A percentile compares a stretch with the other conserved stretches of the same genome.
phyloP scores from a whole-genome alignment of 1,140 invertebrate species.

The Eupristina koningsbergeri region DNA sequence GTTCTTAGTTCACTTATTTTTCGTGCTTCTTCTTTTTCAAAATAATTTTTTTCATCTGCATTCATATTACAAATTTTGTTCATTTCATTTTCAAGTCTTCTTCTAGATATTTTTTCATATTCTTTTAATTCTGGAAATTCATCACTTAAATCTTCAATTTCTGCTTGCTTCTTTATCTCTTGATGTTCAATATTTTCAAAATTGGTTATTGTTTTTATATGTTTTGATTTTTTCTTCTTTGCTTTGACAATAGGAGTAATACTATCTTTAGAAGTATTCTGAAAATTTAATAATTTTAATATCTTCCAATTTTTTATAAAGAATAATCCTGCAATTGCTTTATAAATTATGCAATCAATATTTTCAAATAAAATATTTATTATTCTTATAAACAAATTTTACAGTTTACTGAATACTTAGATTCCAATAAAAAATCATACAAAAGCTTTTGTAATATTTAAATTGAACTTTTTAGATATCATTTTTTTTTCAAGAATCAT shows the following conservation, averaged over 20 bases:
- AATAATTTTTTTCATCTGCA: not conserved
- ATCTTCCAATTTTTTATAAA: no score
- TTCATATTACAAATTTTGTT: not conserved
- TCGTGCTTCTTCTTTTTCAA: not conserved
- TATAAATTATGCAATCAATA: no score
- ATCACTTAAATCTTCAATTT: slow-evolving; percentile 29
- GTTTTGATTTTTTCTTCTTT: slow-evolving; percentile 11
- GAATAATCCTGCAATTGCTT: no score
- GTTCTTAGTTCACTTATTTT: not conserved
- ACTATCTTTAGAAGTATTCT: not conserved
- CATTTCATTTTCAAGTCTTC: slow-evolving; percentile 1
- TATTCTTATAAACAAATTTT: no score
- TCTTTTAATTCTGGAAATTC: slow-evolving; percentile 32
- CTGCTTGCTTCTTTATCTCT: not conserved
- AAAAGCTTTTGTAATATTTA: no score
- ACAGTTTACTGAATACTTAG: no score
- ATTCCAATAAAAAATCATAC: no score
- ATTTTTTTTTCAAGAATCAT: no score
- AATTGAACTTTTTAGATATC: no score
- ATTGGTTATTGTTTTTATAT: not conserved
- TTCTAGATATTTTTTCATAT: slow-evolving; percentile 36
- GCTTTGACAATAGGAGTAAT: not conserved
- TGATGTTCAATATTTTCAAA: not conserved
- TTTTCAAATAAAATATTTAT: no score
- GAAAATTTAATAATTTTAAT: no score